phyloP scores from a whole-genome alignment of 2,797 vertebrate genomes.

The Chaenodraco wilsoni region DNA sequence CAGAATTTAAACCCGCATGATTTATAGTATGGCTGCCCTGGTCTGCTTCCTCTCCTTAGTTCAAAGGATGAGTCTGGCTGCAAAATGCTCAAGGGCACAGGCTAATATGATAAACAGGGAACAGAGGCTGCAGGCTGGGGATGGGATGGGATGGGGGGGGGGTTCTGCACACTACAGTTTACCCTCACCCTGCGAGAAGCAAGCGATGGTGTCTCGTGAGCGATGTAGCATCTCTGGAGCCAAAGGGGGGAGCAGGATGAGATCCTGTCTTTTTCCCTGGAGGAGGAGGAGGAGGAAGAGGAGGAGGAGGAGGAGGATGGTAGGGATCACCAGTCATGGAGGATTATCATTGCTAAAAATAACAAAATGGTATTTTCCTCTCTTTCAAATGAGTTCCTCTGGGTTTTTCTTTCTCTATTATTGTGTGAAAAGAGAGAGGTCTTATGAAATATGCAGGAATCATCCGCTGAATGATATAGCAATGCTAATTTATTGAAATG shows the following conservation, averaged over 20 bases:
- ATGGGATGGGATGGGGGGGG: background rate
- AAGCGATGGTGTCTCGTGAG: conserved; percentile 24
- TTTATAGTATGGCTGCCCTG: conserved; percentile 60
- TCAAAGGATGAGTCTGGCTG: conserved; percentile 72
- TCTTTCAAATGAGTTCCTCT: conserved; percentile 66
- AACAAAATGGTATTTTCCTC: conserved; percentile 63
- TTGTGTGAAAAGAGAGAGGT: conserved; percentile 39
- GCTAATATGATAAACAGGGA: conserved; percentile 79
- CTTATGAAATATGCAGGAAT: conserved; percentile 57
- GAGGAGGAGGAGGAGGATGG: conserved; percentile 25
- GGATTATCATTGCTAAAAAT: conserved; percentile 72
- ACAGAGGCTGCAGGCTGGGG: conserved; percentile 54
- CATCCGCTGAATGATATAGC: conserved; percentile 36
- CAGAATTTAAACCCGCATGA: conserved; percentile 70
- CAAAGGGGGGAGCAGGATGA: conserved; percentile 18
- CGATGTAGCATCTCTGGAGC: conserved; percentile 22
- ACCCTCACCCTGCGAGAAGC: conserved; percentile 43
- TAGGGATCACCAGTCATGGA: conserved; percentile 64
- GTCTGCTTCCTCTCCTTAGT: conserved; percentile 61
- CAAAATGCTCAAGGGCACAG: conserved; percentile 71
- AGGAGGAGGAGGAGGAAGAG: background rate
- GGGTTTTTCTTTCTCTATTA: conserved; percentile 54
- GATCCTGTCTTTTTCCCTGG: conserved; percentile 35
- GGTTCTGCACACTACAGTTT: conserved; percentile 43
- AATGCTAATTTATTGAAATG: conserved; percentile 50